Base-by-base conservation (phyloP, 2,113 vertebrate species). In the Struthio camelus region DNA sequence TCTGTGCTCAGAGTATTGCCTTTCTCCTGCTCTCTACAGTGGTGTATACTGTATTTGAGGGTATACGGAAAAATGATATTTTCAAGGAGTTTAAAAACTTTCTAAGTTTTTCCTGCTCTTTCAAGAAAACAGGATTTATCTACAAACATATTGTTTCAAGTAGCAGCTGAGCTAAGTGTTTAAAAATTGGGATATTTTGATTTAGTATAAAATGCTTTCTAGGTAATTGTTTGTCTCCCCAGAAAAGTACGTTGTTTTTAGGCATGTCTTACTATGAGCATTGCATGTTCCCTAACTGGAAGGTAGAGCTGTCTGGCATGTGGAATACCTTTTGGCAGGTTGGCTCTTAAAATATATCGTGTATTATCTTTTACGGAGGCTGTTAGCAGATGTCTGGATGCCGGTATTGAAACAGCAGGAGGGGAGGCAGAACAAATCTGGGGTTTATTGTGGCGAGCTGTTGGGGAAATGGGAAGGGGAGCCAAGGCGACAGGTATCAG, bases 211-310 rank as follows among this genome's bases (percentile, higher is more conserved):
- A 27, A 25, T 72, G 34, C 48, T 54, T 56, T n/a, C n/a, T 20
- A 46, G 72, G 12, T 72, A 80, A 28, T 58, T 36, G 38, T 82
- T 72, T 70, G 8, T 58, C 65, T 89, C 16, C 1, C 54, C 62
- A 46, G 78, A 54, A 80, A 67, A 97, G 93, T 83, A 94, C 89
- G 6, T 91, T 94, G 91, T 62, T 93, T 93, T 84, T 67, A 11
- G 78, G 46, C 44, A 23, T 80, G 58, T 71, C n/a, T 66, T 32
- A 2, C 2, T 61, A 25, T 23, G 80, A 96, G 73, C 84, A 61
- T 2, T 54, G 36, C 0, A 0, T 82, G 84, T 77, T 93, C 78
- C 53, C 44, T 50, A 15, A 59, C 54, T 66, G 85, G 48, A 54
- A 66, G 85, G 78, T 0, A 28, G 53, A 9, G 6, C 40, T 87